Base-by-base conservation (phyloP, 92 coral and sea anemone species). In the Pocillopora meandrina region DNA sequence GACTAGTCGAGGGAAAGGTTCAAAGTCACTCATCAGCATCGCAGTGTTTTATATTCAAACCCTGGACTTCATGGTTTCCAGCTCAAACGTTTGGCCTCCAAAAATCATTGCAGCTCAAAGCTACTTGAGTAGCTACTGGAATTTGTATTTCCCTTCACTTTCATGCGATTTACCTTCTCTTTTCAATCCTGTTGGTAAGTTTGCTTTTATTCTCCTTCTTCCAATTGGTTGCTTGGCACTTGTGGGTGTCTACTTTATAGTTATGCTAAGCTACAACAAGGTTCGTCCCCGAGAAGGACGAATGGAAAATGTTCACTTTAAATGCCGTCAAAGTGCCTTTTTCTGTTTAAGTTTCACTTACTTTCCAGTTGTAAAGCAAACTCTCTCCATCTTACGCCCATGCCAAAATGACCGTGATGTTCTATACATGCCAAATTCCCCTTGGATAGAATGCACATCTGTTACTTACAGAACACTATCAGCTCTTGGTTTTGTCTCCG, bases 21-120 rank as follows among this genome's bases (percentile, higher is more conserved):
- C 87, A 11, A 66, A 70, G 19, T 85, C 92, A 15, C 77, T 88
- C 11, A 74, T 88, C 64, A 91, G 87, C 65, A 87, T 93, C 68
- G 74, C 93, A 8, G 86, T 93, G 35, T 93, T 93, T 55, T 91
- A 88, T 70, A 78, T 93, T 23, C 97, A 93, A 65, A 89, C 94
- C 5, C 77, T 89, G 49, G 95, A 93, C 70, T 93, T 92, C 33
- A 80, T 93, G 91, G 76, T 93, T 17, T 86, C 94, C 33, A 90
- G 90, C 47, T 86, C 74, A 21, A 87, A 91, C 35, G 86, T 86
- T 71, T 93, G 97, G 97, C 97, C 97, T 18, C 31, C 42, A 61
- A n/a, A 74, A 17, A 85, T 93, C 10, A 47, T 82, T 61, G 61
- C 77, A 19, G 89, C 90, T 65, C 94, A 93, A 67, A 86, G 78